A percentile compares a stretch with the other conserved stretches of the same genome.
phyloP scores from a whole-genome alignment of 1,140 invertebrate species.

The Lepidotrigona ventralis region DNA sequence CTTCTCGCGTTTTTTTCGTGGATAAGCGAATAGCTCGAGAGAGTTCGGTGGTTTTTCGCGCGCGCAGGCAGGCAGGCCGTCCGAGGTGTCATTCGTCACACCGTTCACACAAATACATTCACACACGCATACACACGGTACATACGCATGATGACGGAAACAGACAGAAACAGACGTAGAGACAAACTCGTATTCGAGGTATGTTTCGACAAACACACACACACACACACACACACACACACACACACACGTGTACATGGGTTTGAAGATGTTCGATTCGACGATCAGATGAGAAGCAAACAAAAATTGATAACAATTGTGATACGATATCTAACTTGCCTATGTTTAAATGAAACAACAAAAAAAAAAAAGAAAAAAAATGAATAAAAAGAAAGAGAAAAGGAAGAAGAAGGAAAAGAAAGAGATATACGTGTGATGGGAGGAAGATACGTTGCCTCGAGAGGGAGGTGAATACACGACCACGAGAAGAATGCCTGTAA shows the following conservation, averaged over 20 bases:
- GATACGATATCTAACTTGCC: slow-evolving; percentile 81
- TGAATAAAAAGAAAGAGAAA: slow-evolving; percentile 9
- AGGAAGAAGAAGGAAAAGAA: slow-evolving; percentile 6
- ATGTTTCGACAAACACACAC: slow-evolving; percentile 69
- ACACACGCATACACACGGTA: neutral
- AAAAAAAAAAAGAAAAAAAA: slow-evolving; percentile 19
- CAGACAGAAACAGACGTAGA: neutral
- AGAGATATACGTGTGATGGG: slow-evolving; percentile 1
- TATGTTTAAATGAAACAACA: slow-evolving; percentile 72
- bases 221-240: too few species aligned
- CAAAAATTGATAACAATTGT: slow-evolving; percentile 73
- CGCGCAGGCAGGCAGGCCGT: slow-evolving; percentile 42
- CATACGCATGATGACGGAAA: neutral
- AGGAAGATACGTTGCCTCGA: slow-evolving; percentile 35
- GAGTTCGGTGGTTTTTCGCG: slow-evolving; percentile 47
- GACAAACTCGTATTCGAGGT: slow-evolving; percentile 14
- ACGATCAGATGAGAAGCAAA: slow-evolving; percentile 61
- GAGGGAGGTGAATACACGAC: slow-evolving; percentile 59
- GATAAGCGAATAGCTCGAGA: slow-evolving; percentile 54
- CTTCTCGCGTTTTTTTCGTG: slow-evolving; percentile 56
- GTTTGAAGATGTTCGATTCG: slow-evolving; percentile 79
- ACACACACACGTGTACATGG: neutral
- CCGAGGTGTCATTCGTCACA: slow-evolving; percentile 54
- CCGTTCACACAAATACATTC: slow-evolving; percentile 45
- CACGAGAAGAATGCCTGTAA: slow-evolving; percentile 70